A percentile compares a stretch with the other conserved stretches of the same genome.
These are phyloP conservation scores for Hecatera dysodea DNA, from an alignment of 2,888 invertebrate species.

Conservation along the genomic window DNA sequence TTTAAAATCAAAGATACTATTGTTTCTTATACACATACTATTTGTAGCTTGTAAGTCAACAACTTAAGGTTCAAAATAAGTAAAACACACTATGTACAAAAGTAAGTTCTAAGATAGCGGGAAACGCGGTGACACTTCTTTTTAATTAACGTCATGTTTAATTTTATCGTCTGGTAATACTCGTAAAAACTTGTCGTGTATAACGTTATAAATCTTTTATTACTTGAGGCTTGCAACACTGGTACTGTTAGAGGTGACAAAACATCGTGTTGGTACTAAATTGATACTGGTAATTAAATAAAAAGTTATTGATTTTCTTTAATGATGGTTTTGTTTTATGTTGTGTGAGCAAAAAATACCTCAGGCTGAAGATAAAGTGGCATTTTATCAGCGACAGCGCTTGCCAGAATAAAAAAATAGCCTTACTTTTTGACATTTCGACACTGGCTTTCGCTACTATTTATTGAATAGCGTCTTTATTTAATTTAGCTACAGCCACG, in stretches of 20 bases:
- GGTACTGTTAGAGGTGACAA: slow-evolving; percentile 41
- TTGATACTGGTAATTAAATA: neutral
- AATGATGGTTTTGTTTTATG: neutral
- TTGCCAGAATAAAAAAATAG: neutral
- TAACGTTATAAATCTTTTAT: slow-evolving; percentile 54
- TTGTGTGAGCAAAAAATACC: neutral
- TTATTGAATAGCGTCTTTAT: neutral
- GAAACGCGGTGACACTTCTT: slow-evolving; percentile 28
- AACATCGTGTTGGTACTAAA: slow-evolving; percentile 20
- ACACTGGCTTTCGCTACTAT: neutral
- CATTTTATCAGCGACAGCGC: neutral
- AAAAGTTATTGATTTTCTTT: neutral
- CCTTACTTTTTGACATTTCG: neutral
- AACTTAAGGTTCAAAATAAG: slow-evolving; percentile 29
- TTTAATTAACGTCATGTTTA: slow-evolving; percentile 49
- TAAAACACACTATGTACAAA: slow-evolving; percentile 1
- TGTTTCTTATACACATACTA: neutral
- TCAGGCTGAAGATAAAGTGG: neutral
- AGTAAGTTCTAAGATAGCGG: slow-evolving; percentile 20
- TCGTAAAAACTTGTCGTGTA: slow-evolving; percentile 45
- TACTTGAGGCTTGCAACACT: slow-evolving; percentile 39
- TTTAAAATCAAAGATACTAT: neutral
- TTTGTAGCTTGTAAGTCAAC: slow-evolving; percentile 1
- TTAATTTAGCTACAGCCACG: neutral
- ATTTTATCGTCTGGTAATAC: slow-evolving; percentile 53